Percentiles rank a stretch among this genome's conserved stretches.
phyloP scores from a whole-genome alignment of 2,888 invertebrate genomes.

The Pterostichus niger region DNA sequence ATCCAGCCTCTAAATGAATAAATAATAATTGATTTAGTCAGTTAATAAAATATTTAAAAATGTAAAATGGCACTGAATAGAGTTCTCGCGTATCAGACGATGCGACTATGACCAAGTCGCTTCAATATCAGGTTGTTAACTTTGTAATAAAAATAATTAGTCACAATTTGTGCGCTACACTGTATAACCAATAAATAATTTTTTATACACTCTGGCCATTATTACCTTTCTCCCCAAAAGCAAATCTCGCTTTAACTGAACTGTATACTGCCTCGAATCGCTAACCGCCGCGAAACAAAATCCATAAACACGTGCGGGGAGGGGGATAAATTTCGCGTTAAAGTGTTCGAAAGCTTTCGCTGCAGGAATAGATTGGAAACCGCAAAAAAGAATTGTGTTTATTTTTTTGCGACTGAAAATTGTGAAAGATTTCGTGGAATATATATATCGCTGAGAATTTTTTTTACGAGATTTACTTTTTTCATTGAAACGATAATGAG shows the following conservation, averaged over 20 bases:
- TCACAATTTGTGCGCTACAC: constrained; percentile 64
- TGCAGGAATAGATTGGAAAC: constrained; percentile 44
- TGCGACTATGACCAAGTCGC: constrained; percentile 27
- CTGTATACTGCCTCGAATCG: constrained; percentile 72
- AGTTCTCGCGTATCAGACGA: not conserved
- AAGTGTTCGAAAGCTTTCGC: constrained; percentile 34
- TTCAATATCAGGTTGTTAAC: constrained; percentile 66
- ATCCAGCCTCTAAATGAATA: too few relatives aligned
- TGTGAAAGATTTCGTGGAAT: constrained; percentile 42
- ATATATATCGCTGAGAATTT: not conserved
- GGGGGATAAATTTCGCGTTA: constrained; percentile 42
- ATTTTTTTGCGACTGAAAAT: constrained; percentile 39
- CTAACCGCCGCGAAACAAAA: constrained; percentile 59
- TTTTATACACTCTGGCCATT: constrained; percentile 55
- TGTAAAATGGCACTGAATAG: not conserved
- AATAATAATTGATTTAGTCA: too few relatives aligned
- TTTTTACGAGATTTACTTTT: constrained; percentile 24
- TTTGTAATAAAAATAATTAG: constrained; percentile 66
- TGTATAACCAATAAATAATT: constrained; percentile 67
- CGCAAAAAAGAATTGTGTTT: constrained; percentile 50
- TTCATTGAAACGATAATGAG: constrained; percentile 5
- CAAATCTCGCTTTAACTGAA: not conserved
- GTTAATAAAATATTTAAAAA: too few relatives aligned
- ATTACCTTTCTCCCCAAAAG: constrained; percentile 70
- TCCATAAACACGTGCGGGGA: constrained; percentile 31